Evolutionary conservation across 2,113 vertebrate genomes (phyloP), one percentile per base, ranked within the genome.

Genomic region (Dicerorhinus sumatrensis): DNA sequence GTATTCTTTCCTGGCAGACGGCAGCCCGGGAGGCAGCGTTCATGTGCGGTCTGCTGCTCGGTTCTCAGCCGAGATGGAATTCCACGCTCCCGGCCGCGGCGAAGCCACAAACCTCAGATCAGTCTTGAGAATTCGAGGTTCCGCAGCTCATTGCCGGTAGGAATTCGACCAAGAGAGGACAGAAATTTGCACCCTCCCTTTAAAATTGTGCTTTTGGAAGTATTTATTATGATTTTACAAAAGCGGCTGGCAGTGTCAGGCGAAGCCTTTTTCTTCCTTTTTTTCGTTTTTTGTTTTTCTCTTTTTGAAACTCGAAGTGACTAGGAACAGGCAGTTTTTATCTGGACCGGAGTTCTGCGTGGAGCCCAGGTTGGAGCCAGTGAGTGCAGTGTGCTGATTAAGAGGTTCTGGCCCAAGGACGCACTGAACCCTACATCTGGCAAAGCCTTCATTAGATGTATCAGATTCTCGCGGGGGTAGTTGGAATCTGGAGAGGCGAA

Each of bases 361-460:
- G 54, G 20, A 87, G 2, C 72, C 21, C 60, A 20, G 14, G 36
- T 67, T 73, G 88, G 46, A 92, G 56, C n/a, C 48, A 4, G 2
- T 33, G 77, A 58, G 27, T 5, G 36, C 62, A 13, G 8, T 21
- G 14, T 48, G 89, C 65, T 62, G 48, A 27, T 75, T 11, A 6
- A 72, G 39, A 72, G 46, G 39, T 87, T 95, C 93, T 65, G 42
- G 36, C 81, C 79, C 33, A 27, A 73, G 89, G 93, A 67, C 62
- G 27, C 8, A 10, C 81, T 72, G 96, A 98, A 87, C 67, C 89
- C 27, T 29, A 13, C 94, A 27, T 87, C 6, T 31, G 73, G 79
- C 97, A 98, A 98, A 98, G 95, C 98, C 92, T 93, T 79, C 29
- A 11, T 65, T 13, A 92, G 96, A 94, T 67, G 60, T 86, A 91